phyloP scores from a whole-genome alignment of 2,797 vertebrate species.

The Allobates femoralis region DNA sequence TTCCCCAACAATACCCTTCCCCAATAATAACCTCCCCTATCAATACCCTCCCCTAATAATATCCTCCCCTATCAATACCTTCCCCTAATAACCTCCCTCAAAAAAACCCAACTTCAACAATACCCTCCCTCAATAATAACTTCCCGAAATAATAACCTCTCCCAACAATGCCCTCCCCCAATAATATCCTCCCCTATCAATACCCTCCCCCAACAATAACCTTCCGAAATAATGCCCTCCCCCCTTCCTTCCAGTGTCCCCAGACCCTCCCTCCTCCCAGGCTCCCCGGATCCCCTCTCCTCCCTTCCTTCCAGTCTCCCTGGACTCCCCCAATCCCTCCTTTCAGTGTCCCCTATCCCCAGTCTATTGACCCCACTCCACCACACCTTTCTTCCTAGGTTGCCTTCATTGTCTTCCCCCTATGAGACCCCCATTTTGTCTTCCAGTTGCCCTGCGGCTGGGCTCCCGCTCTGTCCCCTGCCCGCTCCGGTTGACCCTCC shows the following conservation, averaged over 20 bases:
- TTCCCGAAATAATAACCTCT: too few relatives aligned
- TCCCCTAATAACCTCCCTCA: too few relatives aligned
- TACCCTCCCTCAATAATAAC: too few relatives aligned
- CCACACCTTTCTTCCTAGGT: not conserved
- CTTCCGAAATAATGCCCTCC: too few relatives aligned
- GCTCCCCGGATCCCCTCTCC: not conserved
- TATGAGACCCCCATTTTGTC: not conserved
- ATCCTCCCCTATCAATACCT: too few relatives aligned
- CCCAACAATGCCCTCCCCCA: too few relatives aligned
- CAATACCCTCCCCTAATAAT: too few relatives aligned
- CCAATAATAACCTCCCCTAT: not conserved
- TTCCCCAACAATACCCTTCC: not conserved
- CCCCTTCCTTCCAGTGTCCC: not conserved
- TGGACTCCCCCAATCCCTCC: too few relatives aligned
- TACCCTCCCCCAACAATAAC: too few relatives aligned
- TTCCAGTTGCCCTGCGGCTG: constrained; percentile 44
- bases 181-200: too few relatives aligned
- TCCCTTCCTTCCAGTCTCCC: not conserved
- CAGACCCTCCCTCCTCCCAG: not conserved
- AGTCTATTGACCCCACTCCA: not conserved
- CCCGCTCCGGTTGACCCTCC: constrained; percentile 73
- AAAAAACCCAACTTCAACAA: too few relatives aligned
- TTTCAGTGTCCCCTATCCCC: not conserved
- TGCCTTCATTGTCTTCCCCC: not conserved
- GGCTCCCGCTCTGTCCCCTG: constrained; percentile 74